Base-by-base conservation (phyloP, 2,888 invertebrate genomes). In the Deilephila porcellus region DNA sequence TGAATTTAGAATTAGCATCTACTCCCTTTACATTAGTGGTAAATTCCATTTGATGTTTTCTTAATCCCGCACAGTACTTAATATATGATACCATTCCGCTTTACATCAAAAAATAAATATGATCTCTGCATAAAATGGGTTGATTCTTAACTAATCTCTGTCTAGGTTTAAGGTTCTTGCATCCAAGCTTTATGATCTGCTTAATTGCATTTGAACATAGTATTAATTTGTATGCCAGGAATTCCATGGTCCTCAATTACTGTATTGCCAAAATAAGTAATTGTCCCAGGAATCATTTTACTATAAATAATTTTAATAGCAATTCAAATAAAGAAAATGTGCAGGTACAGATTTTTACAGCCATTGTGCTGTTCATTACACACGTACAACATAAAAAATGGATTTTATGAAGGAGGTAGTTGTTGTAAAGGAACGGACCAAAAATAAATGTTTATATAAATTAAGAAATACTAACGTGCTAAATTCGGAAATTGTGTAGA, bases 101-200 rank as follows among this genome's bases (percentile, higher is more conserved):
- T 67, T 52, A 67, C 64, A 45, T 52, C 67, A n/a, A 37, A 67
- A 52, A 45, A 25, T 52, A 67, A 25, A 67, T 45, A 64, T 67
- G 67, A 67, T 67, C 67, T 67, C 52, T 52, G 52, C 52, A 52
- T 67, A 25, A 67, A 67, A 67, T 67, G 67, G 52, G 67, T 67
- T 45, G 45, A 52, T n/a, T 67, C 67, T 67, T 67, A 34, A 67
- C 45, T 67, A 67, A 67, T 67, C 45, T 25, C 45, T 67, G 52
- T 25, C 11, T 25, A 67, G 52, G 3, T 67, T 67, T 67, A 67
- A 67, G 64, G 20, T 67, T 67, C 6, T 25, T 17, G 45, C 45
- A 25, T 67, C 52, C 67, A 67, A 52, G 67, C 67, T 67, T 67
- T 52, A 17, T 25, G 67, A 45, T 14, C 37, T 32, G 64, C 45